Evolutionary conservation across 2,888 invertebrate genomes (phyloP).

Genomic region (Nephrotoma flavescens): DNA sequence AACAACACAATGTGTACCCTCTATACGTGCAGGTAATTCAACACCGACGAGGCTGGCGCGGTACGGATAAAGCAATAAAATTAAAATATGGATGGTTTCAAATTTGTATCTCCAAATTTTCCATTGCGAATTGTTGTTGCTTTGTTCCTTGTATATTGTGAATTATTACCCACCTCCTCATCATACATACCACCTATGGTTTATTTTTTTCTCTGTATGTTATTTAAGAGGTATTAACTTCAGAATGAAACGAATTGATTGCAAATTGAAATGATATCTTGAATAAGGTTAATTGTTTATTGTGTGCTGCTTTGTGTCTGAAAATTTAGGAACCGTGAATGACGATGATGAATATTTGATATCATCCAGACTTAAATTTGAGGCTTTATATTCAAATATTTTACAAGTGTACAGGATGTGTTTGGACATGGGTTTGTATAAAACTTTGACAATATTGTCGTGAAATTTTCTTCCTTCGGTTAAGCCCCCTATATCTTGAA

Average conservation of each 20-base stretch:
- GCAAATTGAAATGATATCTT: background rate
- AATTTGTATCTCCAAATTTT: background rate
- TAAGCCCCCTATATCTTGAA: too few species aligned
- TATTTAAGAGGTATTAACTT: background rate
- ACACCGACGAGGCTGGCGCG: background rate
- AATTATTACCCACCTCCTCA: background rate
- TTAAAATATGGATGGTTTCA: background rate
- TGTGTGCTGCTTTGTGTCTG: background rate
- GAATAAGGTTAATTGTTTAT: background rate
- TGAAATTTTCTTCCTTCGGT: too few species aligned
- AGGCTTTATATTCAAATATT: too few species aligned
- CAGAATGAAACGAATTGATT: background rate
- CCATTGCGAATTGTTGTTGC: background rate
- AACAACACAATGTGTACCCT: background rate
- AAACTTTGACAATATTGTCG: too few species aligned
- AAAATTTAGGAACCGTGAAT: background rate
- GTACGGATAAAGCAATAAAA: background rate
- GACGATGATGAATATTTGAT: background rate
- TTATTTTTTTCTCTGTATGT: background rate
- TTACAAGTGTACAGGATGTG: too few species aligned
- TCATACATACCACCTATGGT: background rate
- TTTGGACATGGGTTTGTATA: too few species aligned
- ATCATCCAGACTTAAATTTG: background rate
- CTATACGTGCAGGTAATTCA: background rate
- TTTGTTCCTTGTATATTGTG: background rate